These are phyloP conservation scores for Camponotus fellah DNA, from an alignment of 2,888 invertebrate species.

Conservation along the genomic window DNA sequence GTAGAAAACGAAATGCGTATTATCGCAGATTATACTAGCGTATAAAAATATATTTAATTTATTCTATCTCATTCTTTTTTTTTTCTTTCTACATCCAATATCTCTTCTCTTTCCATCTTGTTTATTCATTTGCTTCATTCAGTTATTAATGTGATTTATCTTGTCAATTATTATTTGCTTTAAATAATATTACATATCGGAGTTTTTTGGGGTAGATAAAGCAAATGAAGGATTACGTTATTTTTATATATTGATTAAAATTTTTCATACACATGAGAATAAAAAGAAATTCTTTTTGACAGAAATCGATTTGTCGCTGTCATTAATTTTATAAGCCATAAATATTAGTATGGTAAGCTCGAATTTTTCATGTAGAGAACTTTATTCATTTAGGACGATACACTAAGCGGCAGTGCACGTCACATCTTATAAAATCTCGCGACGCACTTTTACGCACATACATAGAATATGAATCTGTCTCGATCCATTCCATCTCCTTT, in stretches of 20 bases:
- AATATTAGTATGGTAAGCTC: neutral
- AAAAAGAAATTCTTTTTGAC: neutral
- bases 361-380: neutral
- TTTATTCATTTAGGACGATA: neutral
- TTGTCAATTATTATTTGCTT: neutral
- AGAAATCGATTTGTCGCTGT: neutral
- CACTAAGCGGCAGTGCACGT: neutral
- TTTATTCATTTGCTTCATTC: neutral
- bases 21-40: slow-evolving; percentile 9
- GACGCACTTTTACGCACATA: neutral
- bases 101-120: neutral
- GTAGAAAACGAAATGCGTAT: slow-evolving; percentile 62
- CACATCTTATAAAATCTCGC: slow-evolving; percentile 1
- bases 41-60: slow-evolving; percentile 27
- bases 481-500: slow-evolving; percentile 27
- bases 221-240: neutral
- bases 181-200: neutral
- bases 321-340: slow-evolving; percentile 7
- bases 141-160: neutral
- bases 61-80: neutral
- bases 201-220: neutral
- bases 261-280: no score
- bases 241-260: neutral
- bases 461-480: slow-evolving; percentile 23
- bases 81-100: neutral